phyloP scores from a whole-genome alignment of 1,140 invertebrate genomes.

The Himalopsyche phryganea region DNA sequence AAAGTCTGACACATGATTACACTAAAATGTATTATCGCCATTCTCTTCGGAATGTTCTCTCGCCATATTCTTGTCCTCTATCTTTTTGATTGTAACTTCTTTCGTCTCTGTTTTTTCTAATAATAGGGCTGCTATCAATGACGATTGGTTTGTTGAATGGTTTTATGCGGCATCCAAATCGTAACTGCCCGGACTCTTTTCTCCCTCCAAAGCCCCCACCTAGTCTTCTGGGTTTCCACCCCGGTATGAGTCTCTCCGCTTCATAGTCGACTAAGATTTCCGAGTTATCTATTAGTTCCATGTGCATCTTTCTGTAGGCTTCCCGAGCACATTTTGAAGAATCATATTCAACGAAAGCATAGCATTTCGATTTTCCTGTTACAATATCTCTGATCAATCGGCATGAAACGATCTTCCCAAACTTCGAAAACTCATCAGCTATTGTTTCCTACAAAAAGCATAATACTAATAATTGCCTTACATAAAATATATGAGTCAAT shows the following conservation, averaged over 20 bases:
- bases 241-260: conserved; percentile 58
- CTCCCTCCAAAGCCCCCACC: conserved; percentile 85
- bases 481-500: background rate
- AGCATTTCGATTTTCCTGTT: conserved; percentile 77
- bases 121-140: background rate
- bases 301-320: conserved; percentile 58
- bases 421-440: conserved; percentile 61
- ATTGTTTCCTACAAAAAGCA: conserved; percentile 50
- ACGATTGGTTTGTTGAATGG: conserved; percentile 68
- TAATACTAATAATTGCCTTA: background rate
- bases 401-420: conserved; percentile 64
- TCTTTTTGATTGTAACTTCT: background rate
- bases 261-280: conserved; percentile 70
- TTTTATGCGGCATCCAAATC: conserved; percentile 78
- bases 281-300: conserved; percentile 57
- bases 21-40: too few species aligned
- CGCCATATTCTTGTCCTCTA: background rate
- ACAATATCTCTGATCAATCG: conserved; percentile 75
- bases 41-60: background rate
- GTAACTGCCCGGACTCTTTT: conserved; percentile 83
- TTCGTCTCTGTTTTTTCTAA: background rate
- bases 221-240: conserved; percentile 81
- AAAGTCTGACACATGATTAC: too few species aligned
- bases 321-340: conserved; percentile 57
- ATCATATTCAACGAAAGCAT: conserved; percentile 83